phyloP scores from a whole-genome alignment of 1,140 invertebrate genomes.

The Aphis gossypii region DNA sequence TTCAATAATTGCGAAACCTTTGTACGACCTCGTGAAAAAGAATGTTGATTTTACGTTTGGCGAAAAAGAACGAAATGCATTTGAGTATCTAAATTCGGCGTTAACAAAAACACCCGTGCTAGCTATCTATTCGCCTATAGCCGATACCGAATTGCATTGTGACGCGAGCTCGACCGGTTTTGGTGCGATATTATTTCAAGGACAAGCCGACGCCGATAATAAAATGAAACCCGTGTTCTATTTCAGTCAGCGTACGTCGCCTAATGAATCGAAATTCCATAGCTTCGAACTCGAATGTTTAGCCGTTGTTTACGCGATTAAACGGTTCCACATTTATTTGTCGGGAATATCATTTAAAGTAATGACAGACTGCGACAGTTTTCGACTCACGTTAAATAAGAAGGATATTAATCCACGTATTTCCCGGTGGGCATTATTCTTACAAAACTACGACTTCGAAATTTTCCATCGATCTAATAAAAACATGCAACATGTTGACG shows the following conservation, averaged over 20 bases:
- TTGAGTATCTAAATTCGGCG: background rate
- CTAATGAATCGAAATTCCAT: background rate
- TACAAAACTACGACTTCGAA: constrained; percentile 13
- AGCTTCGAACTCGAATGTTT: background rate
- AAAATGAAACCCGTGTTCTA: background rate
- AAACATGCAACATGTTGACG: background rate
- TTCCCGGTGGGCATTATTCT: background rate
- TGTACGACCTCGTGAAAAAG: background rate
- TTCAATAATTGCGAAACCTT: background rate
- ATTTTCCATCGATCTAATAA: background rate
- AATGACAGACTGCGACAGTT: constrained; percentile 21
- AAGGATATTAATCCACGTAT: constrained; percentile 58
- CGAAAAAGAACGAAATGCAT: background rate
- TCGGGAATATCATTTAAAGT: background rate
- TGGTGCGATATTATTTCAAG: constrained; percentile 14
- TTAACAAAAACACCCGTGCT: background rate
- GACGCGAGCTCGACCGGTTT: background rate
- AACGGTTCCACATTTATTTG: background rate
- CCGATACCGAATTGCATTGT: constrained; percentile 60
- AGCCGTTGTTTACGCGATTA: background rate
- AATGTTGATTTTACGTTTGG: background rate
- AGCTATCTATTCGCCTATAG: background rate
- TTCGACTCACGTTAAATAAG: constrained; percentile 59
- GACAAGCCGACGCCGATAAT: background rate
- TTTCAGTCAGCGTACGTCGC: background rate